These are phyloP conservation scores for Scomber colias DNA, from an alignment of 2,113 vertebrate species.

Conservation along the genomic window DNA sequence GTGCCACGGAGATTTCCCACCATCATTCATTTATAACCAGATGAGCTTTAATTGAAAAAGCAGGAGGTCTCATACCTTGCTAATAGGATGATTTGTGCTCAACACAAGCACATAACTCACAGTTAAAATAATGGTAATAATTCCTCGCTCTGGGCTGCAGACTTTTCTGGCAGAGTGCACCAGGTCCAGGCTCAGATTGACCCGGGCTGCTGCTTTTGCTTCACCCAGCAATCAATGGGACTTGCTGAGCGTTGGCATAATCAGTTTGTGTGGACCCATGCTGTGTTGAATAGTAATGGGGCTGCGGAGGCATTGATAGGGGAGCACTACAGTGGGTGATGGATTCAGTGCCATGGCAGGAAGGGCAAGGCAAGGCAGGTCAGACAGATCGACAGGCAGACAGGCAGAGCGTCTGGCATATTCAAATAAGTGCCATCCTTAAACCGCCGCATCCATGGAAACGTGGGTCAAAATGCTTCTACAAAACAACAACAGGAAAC, in stretches of 20 bases:
- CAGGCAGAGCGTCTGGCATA: not conserved
- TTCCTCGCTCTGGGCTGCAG: not conserved
- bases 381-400: constrained; percentile 45
- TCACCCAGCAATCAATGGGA: constrained; percentile 65
- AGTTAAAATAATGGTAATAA: not conserved
- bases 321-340: constrained; percentile 31
- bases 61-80: not conserved
- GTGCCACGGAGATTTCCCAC: not conserved
- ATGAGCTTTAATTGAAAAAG: not conserved
- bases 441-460: not conserved
- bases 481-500: not conserved
- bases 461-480: not conserved
- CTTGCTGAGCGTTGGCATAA: constrained; percentile 54
- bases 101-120: not conserved
- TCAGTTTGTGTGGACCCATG: constrained; percentile 49
- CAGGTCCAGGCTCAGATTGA: constrained; percentile 22
- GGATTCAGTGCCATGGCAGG: constrained; percentile 48
- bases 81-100: not conserved
- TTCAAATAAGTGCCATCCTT: constrained; percentile 1
- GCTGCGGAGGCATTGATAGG: constrained; percentile 7
- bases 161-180: constrained; percentile 15
- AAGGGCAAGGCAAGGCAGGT: constrained; percentile 18
- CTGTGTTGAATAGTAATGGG: constrained; percentile 61
- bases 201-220: constrained; percentile 40
- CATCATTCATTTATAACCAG: not conserved